Evolutionary conservation across 2,113 vertebrate genomes (phyloP).

Genomic region (Arenaria interpres): DNA sequence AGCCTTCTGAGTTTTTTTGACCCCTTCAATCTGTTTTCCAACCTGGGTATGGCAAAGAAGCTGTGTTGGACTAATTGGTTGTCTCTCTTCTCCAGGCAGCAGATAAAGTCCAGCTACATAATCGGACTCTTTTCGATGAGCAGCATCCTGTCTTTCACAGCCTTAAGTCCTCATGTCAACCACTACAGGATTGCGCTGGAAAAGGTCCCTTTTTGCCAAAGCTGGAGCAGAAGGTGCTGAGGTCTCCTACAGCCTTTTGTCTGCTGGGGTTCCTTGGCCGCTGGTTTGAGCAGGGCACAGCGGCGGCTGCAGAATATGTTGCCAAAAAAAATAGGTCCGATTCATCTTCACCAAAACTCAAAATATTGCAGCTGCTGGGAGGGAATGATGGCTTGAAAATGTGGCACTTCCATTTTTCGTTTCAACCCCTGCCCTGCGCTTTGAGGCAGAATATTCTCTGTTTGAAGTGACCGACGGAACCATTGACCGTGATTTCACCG

Average conservation of each 20-base stretch:
- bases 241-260: background rate
- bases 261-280: background rate
- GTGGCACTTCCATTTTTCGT: background rate
- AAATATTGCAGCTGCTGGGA: background rate
- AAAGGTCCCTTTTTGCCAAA: background rate
- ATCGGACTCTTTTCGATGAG: background rate
- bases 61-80: slow-evolving; percentile 57
- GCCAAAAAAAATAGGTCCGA: background rate
- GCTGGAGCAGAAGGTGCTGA: background rate
- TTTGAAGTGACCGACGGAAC: background rate
- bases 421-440: fast-evolving
- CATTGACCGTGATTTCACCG: background rate
- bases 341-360: background rate
- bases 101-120: background rate
- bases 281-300: background rate
- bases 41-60: slow-evolving; percentile 22
- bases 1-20: slow-evolving; percentile 45
- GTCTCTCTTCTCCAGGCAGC: slow-evolving; percentile 38
- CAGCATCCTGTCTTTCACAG: background rate
- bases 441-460: background rate
- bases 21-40: slow-evolving; percentile 66
- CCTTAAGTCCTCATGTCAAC: background rate
- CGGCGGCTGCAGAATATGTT: background rate
- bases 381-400: background rate
- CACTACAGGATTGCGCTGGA: background rate